Evolutionary conservation across 2,113 vertebrate species (phyloP).

Genomic region (Steatornis caripensis): DNA sequence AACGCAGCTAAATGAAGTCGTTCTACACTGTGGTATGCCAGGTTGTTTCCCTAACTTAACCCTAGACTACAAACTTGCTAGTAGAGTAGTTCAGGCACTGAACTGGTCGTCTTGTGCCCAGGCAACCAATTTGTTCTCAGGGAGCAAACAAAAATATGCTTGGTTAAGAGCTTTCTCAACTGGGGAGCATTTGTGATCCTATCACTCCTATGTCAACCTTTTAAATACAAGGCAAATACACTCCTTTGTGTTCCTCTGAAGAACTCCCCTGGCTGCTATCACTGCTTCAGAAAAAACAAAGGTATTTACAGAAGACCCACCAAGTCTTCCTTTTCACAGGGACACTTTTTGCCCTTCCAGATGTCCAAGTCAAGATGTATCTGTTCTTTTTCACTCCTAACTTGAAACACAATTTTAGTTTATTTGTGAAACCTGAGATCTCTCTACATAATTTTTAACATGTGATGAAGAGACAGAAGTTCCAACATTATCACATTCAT

Average conservation of each 20-base stretch:
- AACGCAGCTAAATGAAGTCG: background rate
- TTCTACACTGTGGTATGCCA: background rate
- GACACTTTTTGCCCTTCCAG: background rate
- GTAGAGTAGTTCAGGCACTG: background rate
- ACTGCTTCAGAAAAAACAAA: background rate
- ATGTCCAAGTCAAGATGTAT: fast-evolving
- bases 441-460: background rate
- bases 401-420: background rate
- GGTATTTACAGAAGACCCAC: background rate
- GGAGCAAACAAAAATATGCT: background rate
- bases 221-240: background rate
- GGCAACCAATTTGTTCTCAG: background rate
- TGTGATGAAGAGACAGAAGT: background rate
- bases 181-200: background rate
- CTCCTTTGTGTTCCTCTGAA: background rate
- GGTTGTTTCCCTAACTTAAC: background rate
- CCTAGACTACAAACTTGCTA: background rate
- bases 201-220: background rate
- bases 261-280: background rate
- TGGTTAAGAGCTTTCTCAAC: background rate
- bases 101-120: background rate
- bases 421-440: background rate
- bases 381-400: background rate
- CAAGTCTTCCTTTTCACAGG: background rate
- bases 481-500: background rate